These are phyloP conservation scores for Carapus acus DNA, from an alignment of 2,797 vertebrate genomes.

Conservation along the genomic window DNA sequence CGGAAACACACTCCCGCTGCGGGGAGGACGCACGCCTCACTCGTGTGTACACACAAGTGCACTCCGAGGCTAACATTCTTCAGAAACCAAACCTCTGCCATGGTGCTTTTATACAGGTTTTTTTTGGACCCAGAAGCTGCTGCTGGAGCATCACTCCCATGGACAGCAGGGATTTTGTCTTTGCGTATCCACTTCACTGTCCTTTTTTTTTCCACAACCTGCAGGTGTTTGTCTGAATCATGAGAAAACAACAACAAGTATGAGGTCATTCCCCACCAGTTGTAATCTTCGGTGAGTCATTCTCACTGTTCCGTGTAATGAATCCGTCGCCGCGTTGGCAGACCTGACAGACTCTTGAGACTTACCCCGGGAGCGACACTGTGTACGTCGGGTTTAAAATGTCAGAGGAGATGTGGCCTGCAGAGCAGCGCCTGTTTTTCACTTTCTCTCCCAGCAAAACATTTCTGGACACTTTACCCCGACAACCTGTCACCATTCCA, in stretches of 20 bases:
- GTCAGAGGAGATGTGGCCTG: conserved; percentile 40
- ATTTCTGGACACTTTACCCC: conserved; percentile 41
- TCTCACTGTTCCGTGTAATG: conserved; percentile 45
- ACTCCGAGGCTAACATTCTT: conserved; percentile 30
- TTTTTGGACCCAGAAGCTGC: conserved; percentile 37
- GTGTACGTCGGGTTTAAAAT: conserved; percentile 39
- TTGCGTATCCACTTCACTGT: conserved; percentile 55
- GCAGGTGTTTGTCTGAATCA: conserved; percentile 20
- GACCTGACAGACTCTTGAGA: conserved; percentile 33
- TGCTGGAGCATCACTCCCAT: conserved; percentile 54
- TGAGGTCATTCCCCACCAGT: conserved; percentile 42
- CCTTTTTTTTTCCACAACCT: conserved; percentile 44
- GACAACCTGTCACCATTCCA: conserved; percentile 50
- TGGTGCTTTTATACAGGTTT: conserved; percentile 45
- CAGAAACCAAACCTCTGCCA: conserved; percentile 42
- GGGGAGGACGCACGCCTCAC: conserved; percentile 11
- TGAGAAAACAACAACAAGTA: conserved; percentile 31
- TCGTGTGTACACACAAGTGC: conserved; percentile 6
- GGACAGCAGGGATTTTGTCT: conserved; percentile 46
- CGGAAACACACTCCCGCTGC: conserved; percentile 36
- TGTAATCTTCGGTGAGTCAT: conserved; percentile 39
- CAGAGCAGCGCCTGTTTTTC: conserved; percentile 40
- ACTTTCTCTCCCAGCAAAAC: conserved; percentile 37
- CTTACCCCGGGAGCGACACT: conserved; percentile 14
- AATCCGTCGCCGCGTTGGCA: conserved; percentile 28